Percentiles rank a stretch among this genome's conserved stretches.
Evolutionary conservation across 2,113 vertebrate genomes (phyloP).

Genomic region (Microtus pennsylvanicus): DNA sequence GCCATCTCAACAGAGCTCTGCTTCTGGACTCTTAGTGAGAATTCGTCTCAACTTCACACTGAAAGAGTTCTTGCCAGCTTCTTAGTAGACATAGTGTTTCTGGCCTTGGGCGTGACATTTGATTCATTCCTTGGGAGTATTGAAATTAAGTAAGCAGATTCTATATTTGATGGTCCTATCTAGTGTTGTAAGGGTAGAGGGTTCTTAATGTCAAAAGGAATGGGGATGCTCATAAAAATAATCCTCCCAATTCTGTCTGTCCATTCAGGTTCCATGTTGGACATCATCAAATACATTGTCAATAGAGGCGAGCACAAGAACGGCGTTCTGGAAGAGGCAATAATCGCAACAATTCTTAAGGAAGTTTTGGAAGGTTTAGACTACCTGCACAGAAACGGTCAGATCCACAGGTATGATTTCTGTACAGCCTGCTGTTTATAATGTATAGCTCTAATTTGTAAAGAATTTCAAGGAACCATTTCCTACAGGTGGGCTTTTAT

Average conservation of each 20-base stretch:
- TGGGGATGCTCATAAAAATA: neutral
- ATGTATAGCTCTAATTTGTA: neutral
- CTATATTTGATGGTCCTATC: neutral
- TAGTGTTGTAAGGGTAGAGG: neutral
- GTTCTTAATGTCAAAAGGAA: neutral
- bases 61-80: neutral
- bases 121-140: neutral
- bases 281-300: conserved; percentile 98
- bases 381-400: conserved; percentile 98
- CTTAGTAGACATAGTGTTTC: neutral
- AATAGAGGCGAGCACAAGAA: conserved; percentile 95
- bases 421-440: neutral
- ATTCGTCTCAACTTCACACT: neutral
- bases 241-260: conserved; percentile 50
- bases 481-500: neutral
- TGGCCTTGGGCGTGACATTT: neutral
- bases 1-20: neutral
- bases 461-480: neutral
- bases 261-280: conserved; percentile 96
- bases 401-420: conserved; percentile 95
- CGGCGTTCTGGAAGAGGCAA: conserved; percentile 95
- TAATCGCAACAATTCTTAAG: conserved; percentile 98
- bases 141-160: neutral
- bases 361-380: conserved; percentile 98
- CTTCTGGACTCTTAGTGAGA: neutral